Conservation (phyloP, 2,113 vertebrate species). For the Pogonocichla stellata region DNA sequence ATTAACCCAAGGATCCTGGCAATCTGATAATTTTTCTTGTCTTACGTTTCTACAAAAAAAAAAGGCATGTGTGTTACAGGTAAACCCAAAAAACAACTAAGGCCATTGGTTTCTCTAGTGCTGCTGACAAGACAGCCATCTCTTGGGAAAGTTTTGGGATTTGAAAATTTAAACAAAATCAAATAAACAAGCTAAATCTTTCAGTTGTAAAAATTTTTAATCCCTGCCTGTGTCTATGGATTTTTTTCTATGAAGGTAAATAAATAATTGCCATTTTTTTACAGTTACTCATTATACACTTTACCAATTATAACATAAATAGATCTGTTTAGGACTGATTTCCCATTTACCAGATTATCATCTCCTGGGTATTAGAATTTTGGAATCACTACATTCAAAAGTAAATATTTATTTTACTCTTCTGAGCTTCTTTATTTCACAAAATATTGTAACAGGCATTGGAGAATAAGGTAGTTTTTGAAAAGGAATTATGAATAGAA, state of each 20-base stretch:
- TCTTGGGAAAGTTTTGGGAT: not conserved
- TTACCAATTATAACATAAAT: not conserved
- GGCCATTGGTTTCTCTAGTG: not conserved
- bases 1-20: not conserved
- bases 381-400: not conserved
- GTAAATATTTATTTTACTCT: not conserved
- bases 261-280: not conserved
- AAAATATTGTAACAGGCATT: not conserved
- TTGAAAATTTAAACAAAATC: not conserved
- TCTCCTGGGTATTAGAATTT: not conserved
- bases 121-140: not conserved
- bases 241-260: not conserved
- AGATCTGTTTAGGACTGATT: not conserved
- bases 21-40: not conserved
- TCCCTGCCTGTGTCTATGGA: not conserved
- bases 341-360: not conserved
- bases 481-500: not conserved
- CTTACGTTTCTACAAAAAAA: not conserved
- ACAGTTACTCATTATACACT: not conserved
- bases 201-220: not conserved
- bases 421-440: not conserved
- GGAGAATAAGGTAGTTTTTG: not conserved
- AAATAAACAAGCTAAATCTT: not conserved
- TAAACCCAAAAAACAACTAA: not conserved
- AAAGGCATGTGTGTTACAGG: fast-evolving